A percentile compares a stretch with the other conserved stretches of the same genome.
These are phyloP conservation scores for Tetanocera ferruginea DNA, from an alignment of 2,888 invertebrate species.

Conservation along the genomic window DNA sequence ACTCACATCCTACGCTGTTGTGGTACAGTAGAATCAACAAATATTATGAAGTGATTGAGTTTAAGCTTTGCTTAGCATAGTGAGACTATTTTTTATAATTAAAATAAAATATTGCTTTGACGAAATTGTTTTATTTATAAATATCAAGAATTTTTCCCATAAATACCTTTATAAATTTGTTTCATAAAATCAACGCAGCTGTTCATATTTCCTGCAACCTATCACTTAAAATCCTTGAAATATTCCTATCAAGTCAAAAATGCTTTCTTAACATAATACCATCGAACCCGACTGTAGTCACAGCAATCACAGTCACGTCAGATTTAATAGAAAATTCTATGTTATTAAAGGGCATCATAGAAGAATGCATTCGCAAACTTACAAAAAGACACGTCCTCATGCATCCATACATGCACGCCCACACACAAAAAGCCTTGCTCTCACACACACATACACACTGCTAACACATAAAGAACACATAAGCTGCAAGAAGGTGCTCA, in stretches of 20 bases:
- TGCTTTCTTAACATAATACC: background rate
- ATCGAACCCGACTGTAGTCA: background rate
- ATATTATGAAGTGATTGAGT: no score
- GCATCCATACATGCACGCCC: background rate
- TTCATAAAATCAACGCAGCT: no score
- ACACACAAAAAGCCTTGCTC: background rate
- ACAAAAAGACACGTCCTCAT: background rate
- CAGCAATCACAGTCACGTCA: constrained; percentile 3
- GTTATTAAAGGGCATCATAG: background rate
- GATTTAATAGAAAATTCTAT: background rate
- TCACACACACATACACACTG: constrained; percentile 6
- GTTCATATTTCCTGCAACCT: no score
- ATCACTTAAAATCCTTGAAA: no score
- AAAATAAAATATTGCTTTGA: no score
- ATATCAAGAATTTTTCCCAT: no score
- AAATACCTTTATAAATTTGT: no score
- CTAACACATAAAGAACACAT: background rate
- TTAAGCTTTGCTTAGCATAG: no score
- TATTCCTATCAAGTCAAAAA: background rate
- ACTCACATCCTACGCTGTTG: no score
- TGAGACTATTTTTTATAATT: no score
- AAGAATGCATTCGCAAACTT: background rate
- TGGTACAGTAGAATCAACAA: no score
- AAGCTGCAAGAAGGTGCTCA: background rate
- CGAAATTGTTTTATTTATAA: no score